phyloP scores from a whole-genome alignment of 2,797 vertebrate species.

The Thripadectes ignobilis region DNA sequence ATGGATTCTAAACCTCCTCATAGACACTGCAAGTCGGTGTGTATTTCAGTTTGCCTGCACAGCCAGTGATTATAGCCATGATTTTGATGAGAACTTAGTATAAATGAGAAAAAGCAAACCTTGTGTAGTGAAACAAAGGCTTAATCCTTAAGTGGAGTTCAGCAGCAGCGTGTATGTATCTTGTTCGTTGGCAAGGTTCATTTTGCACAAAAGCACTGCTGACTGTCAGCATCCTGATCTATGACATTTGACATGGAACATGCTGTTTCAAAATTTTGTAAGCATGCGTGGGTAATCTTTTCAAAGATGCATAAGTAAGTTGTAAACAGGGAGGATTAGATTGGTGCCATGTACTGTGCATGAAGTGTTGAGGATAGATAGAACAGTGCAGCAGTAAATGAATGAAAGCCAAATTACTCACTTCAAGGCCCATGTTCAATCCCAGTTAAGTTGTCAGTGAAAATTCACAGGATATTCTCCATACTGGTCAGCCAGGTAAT shows the following conservation, averaged over 20 bases:
- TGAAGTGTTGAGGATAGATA: not conserved
- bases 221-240: not conserved
- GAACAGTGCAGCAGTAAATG: not conserved
- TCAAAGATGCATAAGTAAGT: not conserved
- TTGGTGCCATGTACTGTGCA: accelerated
- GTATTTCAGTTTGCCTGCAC: not conserved
- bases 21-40: not conserved
- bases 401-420: not conserved
- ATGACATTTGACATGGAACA: not conserved
- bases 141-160: not conserved
- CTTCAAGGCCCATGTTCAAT: not conserved
- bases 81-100: not conserved
- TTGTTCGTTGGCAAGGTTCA: not conserved
- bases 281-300: not conserved
- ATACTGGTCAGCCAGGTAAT: not conserved
- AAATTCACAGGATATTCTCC: not conserved
- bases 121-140: not conserved
- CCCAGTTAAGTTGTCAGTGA: not conserved
- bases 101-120: not conserved
- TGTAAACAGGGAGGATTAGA: not conserved
- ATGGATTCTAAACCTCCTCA: not conserved
- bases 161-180: not conserved
- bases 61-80: not conserved
- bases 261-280: not conserved
- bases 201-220: not conserved